Percentiles rank a stretch among this genome's conserved stretches.
These are phyloP conservation scores for Bacillus rossius DNA, from an alignment of 1,140 invertebrate species.

Conservation along the genomic window DNA sequence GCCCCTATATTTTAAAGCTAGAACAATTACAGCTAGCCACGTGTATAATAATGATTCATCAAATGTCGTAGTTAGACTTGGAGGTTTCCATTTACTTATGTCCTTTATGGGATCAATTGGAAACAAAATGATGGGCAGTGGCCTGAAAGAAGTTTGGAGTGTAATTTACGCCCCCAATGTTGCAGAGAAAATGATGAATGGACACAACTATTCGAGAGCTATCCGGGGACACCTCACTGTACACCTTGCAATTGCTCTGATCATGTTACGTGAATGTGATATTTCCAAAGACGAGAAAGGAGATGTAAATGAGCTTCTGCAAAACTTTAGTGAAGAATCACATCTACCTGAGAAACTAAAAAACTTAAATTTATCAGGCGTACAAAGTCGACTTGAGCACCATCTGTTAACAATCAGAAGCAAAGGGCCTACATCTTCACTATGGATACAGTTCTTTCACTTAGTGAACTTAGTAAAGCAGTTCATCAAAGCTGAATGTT, in stretches of 20 bases:
- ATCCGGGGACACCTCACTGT: constrained; percentile 33
- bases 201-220: constrained; percentile 39
- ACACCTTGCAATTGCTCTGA: too few species aligned
- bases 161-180: constrained; percentile 30
- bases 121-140: constrained; percentile 38
- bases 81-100: constrained; percentile 20
- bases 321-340: too few species aligned
- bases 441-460: constrained; percentile 43
- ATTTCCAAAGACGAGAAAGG: too few species aligned
- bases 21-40: constrained; percentile 20
- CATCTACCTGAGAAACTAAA: too few species aligned
- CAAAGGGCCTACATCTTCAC: constrained; percentile 35
- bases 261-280: too few species aligned
- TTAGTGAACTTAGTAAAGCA: constrained; percentile 35
- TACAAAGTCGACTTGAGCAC: too few species aligned
- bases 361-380: too few species aligned
- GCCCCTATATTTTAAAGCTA: constrained; percentile 32
- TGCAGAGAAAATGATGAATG: constrained; percentile 36
- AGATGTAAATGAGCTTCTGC: too few species aligned
- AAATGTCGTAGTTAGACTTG: constrained; percentile 22
- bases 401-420: constrained; percentile 20
- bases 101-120: constrained; percentile 34
- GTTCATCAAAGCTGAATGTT: constrained; percentile 39
- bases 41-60: constrained; percentile 6
- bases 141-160: constrained; percentile 32